A percentile compares a stretch with the other conserved stretches of the same genome.
phyloP scores from a whole-genome alignment of 2,113 vertebrate species.

The Enhydra lutris region DNA sequence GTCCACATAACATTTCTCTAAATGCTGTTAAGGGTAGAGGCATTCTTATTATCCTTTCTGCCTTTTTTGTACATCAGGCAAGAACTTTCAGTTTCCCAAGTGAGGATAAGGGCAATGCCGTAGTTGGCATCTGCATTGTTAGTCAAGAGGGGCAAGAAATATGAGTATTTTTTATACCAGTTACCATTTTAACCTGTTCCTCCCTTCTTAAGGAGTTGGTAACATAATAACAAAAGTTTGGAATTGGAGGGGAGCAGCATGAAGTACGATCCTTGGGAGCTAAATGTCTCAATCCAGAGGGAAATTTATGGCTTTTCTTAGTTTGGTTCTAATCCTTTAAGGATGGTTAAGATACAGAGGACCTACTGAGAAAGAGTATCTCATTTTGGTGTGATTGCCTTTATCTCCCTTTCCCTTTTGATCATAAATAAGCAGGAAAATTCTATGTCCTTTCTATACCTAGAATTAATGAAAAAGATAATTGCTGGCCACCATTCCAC shows the following conservation, averaged over 20 bases:
- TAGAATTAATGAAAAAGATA: background rate
- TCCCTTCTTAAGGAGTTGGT: background rate
- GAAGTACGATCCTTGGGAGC: background rate
- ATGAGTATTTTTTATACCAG: background rate
- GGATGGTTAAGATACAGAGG: background rate
- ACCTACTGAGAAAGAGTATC: background rate
- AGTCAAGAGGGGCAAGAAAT: background rate
- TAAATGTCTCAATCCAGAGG: background rate
- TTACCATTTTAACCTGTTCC: background rate
- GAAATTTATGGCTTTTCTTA: background rate
- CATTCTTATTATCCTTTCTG: background rate
- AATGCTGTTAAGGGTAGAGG: background rate
- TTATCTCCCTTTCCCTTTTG: background rate
- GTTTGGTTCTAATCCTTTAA: background rate
- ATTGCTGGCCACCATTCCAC: background rate
- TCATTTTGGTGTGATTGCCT: background rate
- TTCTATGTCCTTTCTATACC: background rate
- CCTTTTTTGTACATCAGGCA: background rate
- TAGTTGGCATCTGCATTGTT: background rate
- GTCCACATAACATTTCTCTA: background rate
- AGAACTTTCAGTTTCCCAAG: background rate
- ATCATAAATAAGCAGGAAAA: background rate
- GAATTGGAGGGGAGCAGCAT: background rate
- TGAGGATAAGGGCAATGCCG: background rate
- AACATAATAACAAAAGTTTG: background rate